Base-by-base conservation (phyloP, 2,888 invertebrate species). In the Heliconius ismenius region DNA sequence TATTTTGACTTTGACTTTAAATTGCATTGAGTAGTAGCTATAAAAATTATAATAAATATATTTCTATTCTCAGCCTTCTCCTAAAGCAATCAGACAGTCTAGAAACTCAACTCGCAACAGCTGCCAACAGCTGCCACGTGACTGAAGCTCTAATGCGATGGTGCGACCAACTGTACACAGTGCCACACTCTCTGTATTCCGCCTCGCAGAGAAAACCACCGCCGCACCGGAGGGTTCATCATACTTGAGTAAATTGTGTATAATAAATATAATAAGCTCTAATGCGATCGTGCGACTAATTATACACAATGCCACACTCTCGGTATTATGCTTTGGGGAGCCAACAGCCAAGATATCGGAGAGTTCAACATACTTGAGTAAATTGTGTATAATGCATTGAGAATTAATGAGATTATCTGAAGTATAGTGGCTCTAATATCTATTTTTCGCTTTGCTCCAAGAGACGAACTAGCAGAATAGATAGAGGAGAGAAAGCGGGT, bases 81-180 rank as follows among this genome's bases (percentile, higher is more conserved):
- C 96, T 91, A 95, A 96, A 92, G 94, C 95, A 85, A 92, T 96
- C 93, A 63, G 94, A 94, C 86, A 92, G 92, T 81, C 94, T 97
- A 84, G 96, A 95, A 84, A 96, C 96, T 67, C 97, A 98, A 89
- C 95, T 98, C 9, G 96, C 97, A 81, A 96, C 97, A 90, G 98
- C 98, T 0, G 98, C 98, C 9, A 96, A 97, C 84, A 98, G 98
- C 83, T 98, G 98, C 86, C 96, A 96, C 87, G 96, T 98, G 77
- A 97, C 98, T 60, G 97, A 98, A 88, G 96, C 97, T 73, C 92
- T 98, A 83, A 96, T 98, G 90, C 96, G 96, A 76, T 96, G 96
- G 88, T 95, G 96, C 82, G 96, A 97, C 78, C 95, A 95, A 80
- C 94, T 98, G 78, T 98, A 98, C 96, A 95, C 95, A 79, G 97